Evolutionary conservation across 2,888 invertebrate genomes (phyloP).

Genomic region (Ichneumoninae sp.): DNA sequence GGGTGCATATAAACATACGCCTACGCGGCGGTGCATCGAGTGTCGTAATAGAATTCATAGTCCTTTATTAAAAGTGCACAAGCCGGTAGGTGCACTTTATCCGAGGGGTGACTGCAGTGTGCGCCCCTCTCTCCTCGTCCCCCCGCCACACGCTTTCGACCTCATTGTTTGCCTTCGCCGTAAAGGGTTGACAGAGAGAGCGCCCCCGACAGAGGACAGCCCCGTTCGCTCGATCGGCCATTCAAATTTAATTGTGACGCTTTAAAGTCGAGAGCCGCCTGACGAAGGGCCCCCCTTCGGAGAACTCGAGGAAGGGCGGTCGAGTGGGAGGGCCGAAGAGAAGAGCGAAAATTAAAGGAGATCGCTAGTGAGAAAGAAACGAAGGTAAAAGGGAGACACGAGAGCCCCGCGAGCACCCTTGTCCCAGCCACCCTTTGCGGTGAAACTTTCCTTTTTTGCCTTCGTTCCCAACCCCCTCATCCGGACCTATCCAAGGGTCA

Average conservation of each 20-base stretch:
- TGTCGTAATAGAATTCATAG: constrained; percentile 65
- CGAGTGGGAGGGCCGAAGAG: constrained; percentile 15
- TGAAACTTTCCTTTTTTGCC: constrained; percentile 23
- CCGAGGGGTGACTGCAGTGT: constrained; percentile 19
- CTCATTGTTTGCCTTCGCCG: constrained; percentile 55
- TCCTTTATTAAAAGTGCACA: constrained; percentile 72
- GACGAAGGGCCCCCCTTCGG: constrained; percentile 27
- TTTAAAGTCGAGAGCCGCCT: constrained; percentile 63
- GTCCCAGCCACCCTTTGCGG: constrained; percentile 61
- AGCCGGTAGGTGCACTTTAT: constrained; percentile 51
- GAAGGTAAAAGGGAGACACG: constrained; percentile 41
- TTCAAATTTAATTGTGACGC: constrained; percentile 73
- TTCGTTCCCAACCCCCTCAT: neutral
- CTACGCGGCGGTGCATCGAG: constrained; percentile 53
- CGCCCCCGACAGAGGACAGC: constrained; percentile 36
- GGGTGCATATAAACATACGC: constrained; percentile 56
- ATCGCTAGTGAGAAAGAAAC: constrained; percentile 31
- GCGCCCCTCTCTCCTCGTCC: constrained; percentile 13
- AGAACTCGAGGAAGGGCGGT: constrained; percentile 7
- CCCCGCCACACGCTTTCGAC: constrained; percentile 30
- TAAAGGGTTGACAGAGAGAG: constrained; percentile 45
- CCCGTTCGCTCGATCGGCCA: constrained; percentile 69
- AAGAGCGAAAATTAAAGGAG: constrained; percentile 45
- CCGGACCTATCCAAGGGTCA: constrained; percentile 10
- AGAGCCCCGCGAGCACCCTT: constrained; percentile 46